A percentile compares a stretch with the other conserved stretches of the same genome.
phyloP scores from a whole-genome alignment of 2,113 vertebrate genomes.

The Indri indri region DNA sequence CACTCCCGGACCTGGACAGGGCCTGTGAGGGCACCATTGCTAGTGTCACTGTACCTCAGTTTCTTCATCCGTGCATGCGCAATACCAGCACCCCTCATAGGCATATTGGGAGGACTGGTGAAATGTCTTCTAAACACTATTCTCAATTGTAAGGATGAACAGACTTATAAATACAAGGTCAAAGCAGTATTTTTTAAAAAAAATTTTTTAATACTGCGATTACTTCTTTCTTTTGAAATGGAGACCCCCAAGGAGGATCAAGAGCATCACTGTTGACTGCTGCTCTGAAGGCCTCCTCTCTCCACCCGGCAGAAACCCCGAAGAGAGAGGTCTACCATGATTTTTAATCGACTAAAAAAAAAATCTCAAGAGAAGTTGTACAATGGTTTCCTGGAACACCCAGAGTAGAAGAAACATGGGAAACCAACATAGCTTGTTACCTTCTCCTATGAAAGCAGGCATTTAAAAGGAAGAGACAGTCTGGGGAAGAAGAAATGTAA shows the following conservation, averaged over 20 bases:
- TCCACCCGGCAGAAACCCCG: neutral
- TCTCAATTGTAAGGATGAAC: slow-evolving; percentile 33
- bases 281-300: neutral
- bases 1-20: too few species aligned
- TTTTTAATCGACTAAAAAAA: neutral
- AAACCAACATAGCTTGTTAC: neutral
- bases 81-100: neutral
- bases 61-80: neutral
- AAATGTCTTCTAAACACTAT: neutral
- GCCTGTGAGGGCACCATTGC: neutral
- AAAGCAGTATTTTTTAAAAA: neutral
- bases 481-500: neutral
- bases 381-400: neutral
- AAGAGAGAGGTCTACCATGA: neutral
- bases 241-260: slow-evolving; percentile 51
- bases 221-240: slow-evolving; percentile 57
- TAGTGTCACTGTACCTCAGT: neutral
- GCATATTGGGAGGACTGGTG: neutral
- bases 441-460: neutral
- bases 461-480: neutral
- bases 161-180: slow-evolving; percentile 47
- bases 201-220: neutral
- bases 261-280: neutral
- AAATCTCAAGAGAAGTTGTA: neutral
- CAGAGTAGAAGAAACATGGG: neutral